These are phyloP conservation scores for Drosophila quadrilineata DNA, from an alignment of 1,140 invertebrate genomes.

Conservation along the genomic window DNA sequence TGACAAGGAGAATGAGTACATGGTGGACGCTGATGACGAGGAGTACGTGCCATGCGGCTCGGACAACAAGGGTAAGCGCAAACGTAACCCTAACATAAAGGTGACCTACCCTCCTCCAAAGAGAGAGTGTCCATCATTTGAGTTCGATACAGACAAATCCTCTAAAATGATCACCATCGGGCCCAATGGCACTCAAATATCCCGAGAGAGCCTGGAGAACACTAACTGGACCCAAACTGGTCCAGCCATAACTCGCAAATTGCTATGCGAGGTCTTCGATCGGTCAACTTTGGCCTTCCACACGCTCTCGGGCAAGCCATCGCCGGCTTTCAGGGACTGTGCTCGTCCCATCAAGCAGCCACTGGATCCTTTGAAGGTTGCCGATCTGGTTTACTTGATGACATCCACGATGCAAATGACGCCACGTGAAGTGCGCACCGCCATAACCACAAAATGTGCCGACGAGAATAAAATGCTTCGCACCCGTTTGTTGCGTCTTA, in stretches of 20 bases:
- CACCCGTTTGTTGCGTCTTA: constrained; percentile 8
- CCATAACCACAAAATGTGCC: constrained; percentile 84
- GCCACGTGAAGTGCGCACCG: constrained; percentile 66
- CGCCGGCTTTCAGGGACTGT: constrained; percentile 72
- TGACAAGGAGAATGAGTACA: constrained; percentile 3
- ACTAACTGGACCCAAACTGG: constrained; percentile 76
- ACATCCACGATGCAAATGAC: constrained; percentile 57
- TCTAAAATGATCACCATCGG: constrained; percentile 68
- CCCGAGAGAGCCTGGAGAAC: constrained; percentile 31
- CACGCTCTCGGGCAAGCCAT: constrained; percentile 81
- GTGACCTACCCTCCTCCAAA: constrained; percentile 47
- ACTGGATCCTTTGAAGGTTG: constrained; percentile 72
- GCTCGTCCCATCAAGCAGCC: constrained; percentile 66
- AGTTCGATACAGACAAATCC: constrained; percentile 48
- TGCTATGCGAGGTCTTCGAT: constrained; percentile 76
- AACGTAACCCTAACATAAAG: constrained; percentile 23
- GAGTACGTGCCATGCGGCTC: constrained; percentile 44
- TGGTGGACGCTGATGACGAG: constrained; percentile 44
- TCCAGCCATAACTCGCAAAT: constrained; percentile 76
- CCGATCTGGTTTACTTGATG: constrained; percentile 80
- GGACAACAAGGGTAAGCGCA: constrained; percentile 29
- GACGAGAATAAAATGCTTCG: constrained; percentile 84
- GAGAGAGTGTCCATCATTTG: constrained; percentile 31
- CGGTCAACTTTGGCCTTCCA: constrained; percentile 72
- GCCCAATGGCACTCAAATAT: constrained; percentile 66